Conservation (phyloP, 1,140 invertebrate species). For the Atopsyche davidsoni region DNA sequence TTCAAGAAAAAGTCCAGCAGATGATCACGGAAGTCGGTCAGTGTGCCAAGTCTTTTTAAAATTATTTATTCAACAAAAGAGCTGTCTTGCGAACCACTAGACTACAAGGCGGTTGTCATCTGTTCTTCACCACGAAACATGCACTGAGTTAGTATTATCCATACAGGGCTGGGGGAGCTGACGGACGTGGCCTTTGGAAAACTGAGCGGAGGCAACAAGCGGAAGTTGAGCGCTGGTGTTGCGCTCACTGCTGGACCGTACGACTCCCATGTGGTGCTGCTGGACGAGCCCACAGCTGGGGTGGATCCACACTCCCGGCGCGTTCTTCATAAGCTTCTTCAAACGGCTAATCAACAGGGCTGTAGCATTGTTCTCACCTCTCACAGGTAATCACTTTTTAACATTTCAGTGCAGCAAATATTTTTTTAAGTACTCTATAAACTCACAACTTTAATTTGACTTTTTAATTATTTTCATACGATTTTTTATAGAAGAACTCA, state of each 20-base stretch:
- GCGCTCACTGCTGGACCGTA: slow-evolving; percentile 57
- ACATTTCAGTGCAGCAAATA: background rate
- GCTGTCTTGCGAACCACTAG: too few species aligned
- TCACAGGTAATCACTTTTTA: slow-evolving; percentile 40
- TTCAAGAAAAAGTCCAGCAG: too few species aligned
- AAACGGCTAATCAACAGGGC: slow-evolving; percentile 33
- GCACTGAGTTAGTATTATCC: background rate
- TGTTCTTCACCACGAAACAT: too few species aligned
- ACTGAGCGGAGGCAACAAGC: slow-evolving; percentile 65
- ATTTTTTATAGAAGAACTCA: too few species aligned
- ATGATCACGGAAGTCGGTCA: too few species aligned
- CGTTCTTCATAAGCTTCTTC: slow-evolving; percentile 38
- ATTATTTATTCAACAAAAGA: too few species aligned
- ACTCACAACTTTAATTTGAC: too few species aligned
- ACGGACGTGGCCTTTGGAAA: background rate
- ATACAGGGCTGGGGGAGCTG: background rate
- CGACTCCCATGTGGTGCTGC: slow-evolving; percentile 46
- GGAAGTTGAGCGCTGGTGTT: slow-evolving; percentile 74
- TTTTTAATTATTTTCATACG: too few species aligned
- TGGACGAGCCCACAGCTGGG: slow-evolving; percentile 70
- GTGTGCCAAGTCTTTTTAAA: background rate
- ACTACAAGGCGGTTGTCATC: too few species aligned
- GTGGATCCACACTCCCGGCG: slow-evolving; percentile 65
- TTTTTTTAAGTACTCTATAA: background rate
- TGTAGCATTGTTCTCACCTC: slow-evolving; percentile 47